phyloP scores from a whole-genome alignment of 2,888 invertebrate species.

The Mactromeris polynyma region DNA sequence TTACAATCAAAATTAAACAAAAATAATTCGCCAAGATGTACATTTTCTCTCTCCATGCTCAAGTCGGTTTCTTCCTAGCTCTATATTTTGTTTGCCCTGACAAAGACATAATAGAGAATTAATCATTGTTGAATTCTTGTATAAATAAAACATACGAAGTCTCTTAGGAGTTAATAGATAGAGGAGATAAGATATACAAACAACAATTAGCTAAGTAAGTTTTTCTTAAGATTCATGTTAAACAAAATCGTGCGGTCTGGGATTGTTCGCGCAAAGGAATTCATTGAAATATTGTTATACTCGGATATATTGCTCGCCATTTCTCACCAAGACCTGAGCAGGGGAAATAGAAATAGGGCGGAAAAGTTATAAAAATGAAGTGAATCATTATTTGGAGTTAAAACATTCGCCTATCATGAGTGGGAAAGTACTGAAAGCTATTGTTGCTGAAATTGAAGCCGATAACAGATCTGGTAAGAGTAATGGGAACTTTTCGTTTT shows the following conservation, averaged over 20 bases:
- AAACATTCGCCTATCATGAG: neutral
- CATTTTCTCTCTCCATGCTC: no score
- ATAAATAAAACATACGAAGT: conserved; percentile 5
- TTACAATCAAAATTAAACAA: no score
- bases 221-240: neutral
- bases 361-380: neutral
- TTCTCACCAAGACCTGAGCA: neutral
- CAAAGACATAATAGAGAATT: conserved; percentile 1
- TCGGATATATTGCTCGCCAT: no score
- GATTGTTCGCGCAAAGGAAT: neutral
- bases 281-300: neutral
- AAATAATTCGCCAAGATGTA: no score
- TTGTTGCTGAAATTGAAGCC: neutral
- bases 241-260: neutral
- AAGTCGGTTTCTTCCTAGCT: no score
- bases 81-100: no score
- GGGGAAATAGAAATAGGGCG: no score
- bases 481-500: neutral
- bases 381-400: neutral
- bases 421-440: neutral
- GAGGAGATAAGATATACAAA: neutral
- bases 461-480: conserved; percentile 10
- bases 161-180: conserved; percentile 1
- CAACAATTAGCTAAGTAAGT: neutral
- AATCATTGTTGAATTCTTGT: conserved; percentile 10